A percentile compares a stretch with the other conserved stretches of the same genome.
Evolutionary conservation across 2,888 invertebrate genomes (phyloP).

Genomic region (Campoletis raptor): DNA sequence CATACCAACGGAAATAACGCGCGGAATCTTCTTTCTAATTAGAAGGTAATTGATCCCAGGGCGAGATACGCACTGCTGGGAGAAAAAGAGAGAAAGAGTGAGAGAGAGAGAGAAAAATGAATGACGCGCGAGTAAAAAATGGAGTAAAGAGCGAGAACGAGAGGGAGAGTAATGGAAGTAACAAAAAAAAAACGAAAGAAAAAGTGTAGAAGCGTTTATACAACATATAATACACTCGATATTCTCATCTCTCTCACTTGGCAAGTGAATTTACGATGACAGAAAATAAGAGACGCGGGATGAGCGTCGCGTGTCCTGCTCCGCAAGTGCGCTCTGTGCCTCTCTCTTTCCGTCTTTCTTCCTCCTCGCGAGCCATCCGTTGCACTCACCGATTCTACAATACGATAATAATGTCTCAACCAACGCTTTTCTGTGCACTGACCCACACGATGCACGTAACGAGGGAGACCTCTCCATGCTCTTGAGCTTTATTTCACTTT

Average conservation of each 20-base stretch:
- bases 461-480: slow-evolving; percentile 49
- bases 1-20: slow-evolving; percentile 61
- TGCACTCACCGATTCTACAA: slow-evolving; percentile 66
- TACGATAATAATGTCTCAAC: slow-evolving; percentile 70
- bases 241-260: slow-evolving; percentile 36
- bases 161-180: slow-evolving; percentile 37
- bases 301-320: slow-evolving; percentile 71
- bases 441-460: slow-evolving; percentile 69
- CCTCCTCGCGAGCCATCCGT: slow-evolving; percentile 25
- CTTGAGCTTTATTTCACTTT: slow-evolving; percentile 40
- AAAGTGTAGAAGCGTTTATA: slow-evolving; percentile 25
- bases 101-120: slow-evolving; percentile 37
- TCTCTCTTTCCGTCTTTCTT: slow-evolving; percentile 31
- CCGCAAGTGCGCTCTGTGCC: slow-evolving; percentile 43
- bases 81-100: slow-evolving; percentile 41
- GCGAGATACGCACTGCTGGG: slow-evolving; percentile 48
- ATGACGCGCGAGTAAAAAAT: slow-evolving; percentile 58
- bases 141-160: slow-evolving; percentile 41
- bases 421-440: slow-evolving; percentile 73
- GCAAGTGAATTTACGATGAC: slow-evolving; percentile 70
- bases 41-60: slow-evolving; percentile 65
- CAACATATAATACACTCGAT: slow-evolving; percentile 22
- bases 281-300: slow-evolving; percentile 55
- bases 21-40: slow-evolving; percentile 67
- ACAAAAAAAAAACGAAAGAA: slow-evolving; percentile 9